Conservation (phyloP, 2,797 vertebrate species). For the Danionella dracula region DNA sequence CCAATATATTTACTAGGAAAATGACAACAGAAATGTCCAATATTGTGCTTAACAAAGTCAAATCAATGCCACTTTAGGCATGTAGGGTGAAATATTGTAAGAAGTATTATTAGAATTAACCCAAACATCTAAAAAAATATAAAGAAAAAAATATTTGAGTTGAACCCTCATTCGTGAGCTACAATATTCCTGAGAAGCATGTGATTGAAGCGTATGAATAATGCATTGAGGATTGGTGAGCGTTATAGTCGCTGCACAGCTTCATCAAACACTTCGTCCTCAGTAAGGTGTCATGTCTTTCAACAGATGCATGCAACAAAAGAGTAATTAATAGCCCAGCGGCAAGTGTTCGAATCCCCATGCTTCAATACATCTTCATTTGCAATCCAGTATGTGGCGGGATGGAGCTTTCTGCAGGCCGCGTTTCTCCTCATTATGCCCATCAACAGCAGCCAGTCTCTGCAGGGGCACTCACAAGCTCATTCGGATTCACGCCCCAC, state of each 20-base stretch:
- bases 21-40: no score
- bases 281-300: constrained; percentile 53
- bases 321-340: constrained; percentile 85
- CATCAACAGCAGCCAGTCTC: constrained; percentile 56
- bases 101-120: no score
- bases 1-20: no score
- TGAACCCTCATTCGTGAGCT: not conserved
- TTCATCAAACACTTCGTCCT: constrained; percentile 43
- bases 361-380: constrained; percentile 70
- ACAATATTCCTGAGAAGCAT: constrained; percentile 26
- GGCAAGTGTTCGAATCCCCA: constrained; percentile 57
- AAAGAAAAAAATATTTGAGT: not conserved
- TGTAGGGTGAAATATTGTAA: no score
- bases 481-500: constrained; percentile 29
- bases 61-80: no score
- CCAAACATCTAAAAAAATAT: no score
- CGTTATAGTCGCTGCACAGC: constrained; percentile 37
- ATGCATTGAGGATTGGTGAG: constrained; percentile 37
- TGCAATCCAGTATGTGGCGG: constrained; percentile 57
- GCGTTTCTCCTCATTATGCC: constrained; percentile 72
- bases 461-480: constrained; percentile 11
- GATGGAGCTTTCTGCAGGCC: constrained; percentile 60
- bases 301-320: constrained; percentile 83
- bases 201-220: constrained; percentile 42
- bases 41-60: no score